Evolutionary conservation across 2,113 vertebrate species (phyloP).

Genomic region (Phaethornis superciliosus): DNA sequence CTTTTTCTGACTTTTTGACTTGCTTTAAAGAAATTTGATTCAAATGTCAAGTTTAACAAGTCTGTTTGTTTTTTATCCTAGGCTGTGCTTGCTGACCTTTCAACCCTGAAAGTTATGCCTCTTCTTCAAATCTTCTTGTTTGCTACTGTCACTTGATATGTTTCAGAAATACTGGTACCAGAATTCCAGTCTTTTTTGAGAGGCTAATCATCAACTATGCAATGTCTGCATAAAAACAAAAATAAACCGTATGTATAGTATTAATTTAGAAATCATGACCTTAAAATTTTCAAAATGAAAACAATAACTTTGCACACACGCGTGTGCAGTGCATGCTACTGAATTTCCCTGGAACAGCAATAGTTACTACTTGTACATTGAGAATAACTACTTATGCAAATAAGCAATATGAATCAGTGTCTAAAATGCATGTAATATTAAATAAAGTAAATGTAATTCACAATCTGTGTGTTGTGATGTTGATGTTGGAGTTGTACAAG

Average conservation of each 20-base stretch:
- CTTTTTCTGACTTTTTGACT: slow-evolving; percentile 1
- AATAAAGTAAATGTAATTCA: slow-evolving; percentile 42
- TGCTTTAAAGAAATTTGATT: slow-evolving; percentile 27
- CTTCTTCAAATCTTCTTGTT: slow-evolving; percentile 98
- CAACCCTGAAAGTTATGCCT: slow-evolving; percentile 97
- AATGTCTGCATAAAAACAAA: slow-evolving; percentile 79
- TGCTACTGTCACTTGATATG: slow-evolving; percentile 86
- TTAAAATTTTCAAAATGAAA: slow-evolving; percentile 57
- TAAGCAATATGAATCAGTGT: background rate
- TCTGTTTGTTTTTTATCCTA: slow-evolving; percentile 71
- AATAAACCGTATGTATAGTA: slow-evolving; percentile 53
- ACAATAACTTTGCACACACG: slow-evolving; percentile 14
- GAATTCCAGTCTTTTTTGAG: slow-evolving; percentile 57
- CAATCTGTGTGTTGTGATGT: slow-evolving; percentile 19
- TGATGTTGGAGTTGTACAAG: background rate
- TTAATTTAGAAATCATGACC: slow-evolving; percentile 65
- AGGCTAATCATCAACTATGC: slow-evolving; percentile 76
- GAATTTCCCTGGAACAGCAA: slow-evolving; percentile 39
- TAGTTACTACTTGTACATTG: background rate
- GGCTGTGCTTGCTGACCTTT: slow-evolving; percentile 98
- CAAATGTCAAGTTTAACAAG: slow-evolving; percentile 44
- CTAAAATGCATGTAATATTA: slow-evolving; percentile 62
- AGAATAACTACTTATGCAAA: background rate
- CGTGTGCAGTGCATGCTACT: slow-evolving; percentile 66
- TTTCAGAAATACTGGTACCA: slow-evolving; percentile 14